Evolutionary conservation across 2,888 invertebrate genomes (phyloP), one percentile per base, ranked within the genome.

Genomic region (Troides aeacus): DNA sequence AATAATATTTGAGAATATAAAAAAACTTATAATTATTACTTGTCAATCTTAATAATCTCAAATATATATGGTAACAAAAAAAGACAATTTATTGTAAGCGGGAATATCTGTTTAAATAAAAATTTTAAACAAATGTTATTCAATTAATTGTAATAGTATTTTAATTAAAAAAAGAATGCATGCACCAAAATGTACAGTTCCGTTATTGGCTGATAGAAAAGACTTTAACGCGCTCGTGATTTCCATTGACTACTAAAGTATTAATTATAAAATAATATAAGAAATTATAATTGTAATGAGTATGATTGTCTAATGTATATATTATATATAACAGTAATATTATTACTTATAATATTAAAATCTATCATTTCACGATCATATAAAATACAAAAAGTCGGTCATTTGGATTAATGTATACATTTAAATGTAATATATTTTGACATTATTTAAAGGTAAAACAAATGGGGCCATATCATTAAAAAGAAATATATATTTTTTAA

Each of bases 1-100:
- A 88, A 86, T 85, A 84, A 81, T 85, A 87, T 87, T 88, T 89
- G 88, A 87, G 85, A 88, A 79, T 57, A 70, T 62, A 75, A 50
- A 69, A 66, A 72, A 70, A 58, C 42, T 50, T 42, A 30, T 30
- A 60, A 61, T 42, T 61, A 21, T 36, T 24, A 18, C 17, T 10
- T 39, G 1, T 42, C 12, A 42, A 42, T 42, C 8, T 42, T 42
- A 42, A 42, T 42, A 42, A 42, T 8, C 42, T 6, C 42, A 42
- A 42, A 42, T 12, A 42, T 42, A 42, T 10, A 15, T 2, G 2
- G 3, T 12, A 3, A 15, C 0, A 15, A 46, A 46, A 46, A 46
- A 46, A 15, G 46, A 12, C 15, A 46, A 53, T 7, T 5, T 53
- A 53, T 12, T 53, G 18, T n/a, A n/a, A 5, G 8, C 6, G 5